Percentiles rank a stretch among this genome's conserved stretches.
phyloP scores from a whole-genome alignment of 2,797 vertebrate species.

The Rhinogobio ventralis region DNA sequence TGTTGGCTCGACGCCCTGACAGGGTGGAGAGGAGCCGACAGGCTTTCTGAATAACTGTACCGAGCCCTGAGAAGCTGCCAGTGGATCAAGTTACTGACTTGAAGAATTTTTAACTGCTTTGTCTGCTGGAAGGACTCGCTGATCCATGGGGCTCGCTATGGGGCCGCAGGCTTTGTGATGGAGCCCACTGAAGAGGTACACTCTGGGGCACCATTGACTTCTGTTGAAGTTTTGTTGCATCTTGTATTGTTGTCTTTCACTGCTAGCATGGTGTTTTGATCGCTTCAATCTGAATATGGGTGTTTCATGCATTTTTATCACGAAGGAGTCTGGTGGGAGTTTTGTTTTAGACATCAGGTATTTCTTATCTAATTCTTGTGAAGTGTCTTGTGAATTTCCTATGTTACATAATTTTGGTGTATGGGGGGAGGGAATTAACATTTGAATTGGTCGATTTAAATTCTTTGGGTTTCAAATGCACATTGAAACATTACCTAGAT shows the following conservation, averaged over 20 bases:
- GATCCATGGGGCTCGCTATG: not conserved
- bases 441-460: not conserved
- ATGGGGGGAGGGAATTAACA: no score
- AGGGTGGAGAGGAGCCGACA: conserved; percentile 2
- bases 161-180: not conserved
- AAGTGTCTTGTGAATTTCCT: not conserved
- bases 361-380: not conserved
- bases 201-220: not conserved
- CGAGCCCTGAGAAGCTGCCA: conserved; percentile 54
- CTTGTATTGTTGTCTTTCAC: not conserved
- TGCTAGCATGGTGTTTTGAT: not conserved
- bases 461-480: not conserved
- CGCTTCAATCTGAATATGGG: not conserved
- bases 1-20: conserved; percentile 30
- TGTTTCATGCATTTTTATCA: not conserved
- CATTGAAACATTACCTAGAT: not conserved
- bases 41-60: conserved; percentile 41
- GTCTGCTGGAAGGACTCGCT: conserved; percentile 7
- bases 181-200: not conserved
- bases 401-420: not conserved
- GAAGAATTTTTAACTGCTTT: conserved; percentile 48
- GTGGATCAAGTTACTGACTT: conserved; percentile 70
- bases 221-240: not conserved
- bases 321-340: not conserved
- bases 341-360: not conserved